Conservation (phyloP, 2,113 vertebrate genomes). For the Phoenicopterus ruber region DNA sequence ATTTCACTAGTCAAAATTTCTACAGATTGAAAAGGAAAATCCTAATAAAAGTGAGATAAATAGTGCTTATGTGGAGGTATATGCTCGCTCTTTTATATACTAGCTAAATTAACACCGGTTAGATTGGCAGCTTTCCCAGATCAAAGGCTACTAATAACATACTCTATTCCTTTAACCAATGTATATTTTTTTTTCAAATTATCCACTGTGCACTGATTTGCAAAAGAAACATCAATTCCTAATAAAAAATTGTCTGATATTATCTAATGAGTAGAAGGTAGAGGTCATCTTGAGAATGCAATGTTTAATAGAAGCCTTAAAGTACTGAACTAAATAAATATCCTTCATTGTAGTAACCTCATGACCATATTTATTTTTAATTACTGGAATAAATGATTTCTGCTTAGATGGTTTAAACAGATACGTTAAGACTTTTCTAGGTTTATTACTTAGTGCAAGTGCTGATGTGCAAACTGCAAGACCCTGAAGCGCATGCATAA, state of each 20-base stretch:
- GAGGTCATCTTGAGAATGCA: constrained; percentile 23
- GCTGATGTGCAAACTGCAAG: constrained; percentile 46
- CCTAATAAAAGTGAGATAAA: constrained; percentile 30
- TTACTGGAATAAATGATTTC: constrained; percentile 60
- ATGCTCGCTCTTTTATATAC: constrained; percentile 1
- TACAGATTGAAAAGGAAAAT: neutral
- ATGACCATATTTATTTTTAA: constrained; percentile 62
- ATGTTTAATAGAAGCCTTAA: constrained; percentile 29
- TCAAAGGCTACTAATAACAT: constrained; percentile 41
- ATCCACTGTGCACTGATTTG: constrained; percentile 1
- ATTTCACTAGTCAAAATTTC: neutral
- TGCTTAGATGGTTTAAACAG: constrained; percentile 50
- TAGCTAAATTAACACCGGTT: constrained; percentile 3
- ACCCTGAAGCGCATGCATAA: constrained; percentile 4
- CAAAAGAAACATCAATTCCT: constrained; percentile 47
- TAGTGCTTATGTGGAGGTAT: neutral
- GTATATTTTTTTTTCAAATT: constrained; percentile 11
- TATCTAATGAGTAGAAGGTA: constrained; percentile 49
- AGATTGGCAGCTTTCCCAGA: constrained; percentile 53
- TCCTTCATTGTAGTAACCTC: constrained; percentile 3
- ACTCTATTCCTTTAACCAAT: constrained; percentile 16
- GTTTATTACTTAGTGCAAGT: constrained; percentile 50
- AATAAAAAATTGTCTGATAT: constrained; percentile 43
- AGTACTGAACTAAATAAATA: constrained; percentile 55
- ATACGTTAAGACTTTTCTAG: constrained; percentile 16